Conservation (phyloP, 2,797 vertebrate genomes). For the Lithobates pipiens region DNA sequence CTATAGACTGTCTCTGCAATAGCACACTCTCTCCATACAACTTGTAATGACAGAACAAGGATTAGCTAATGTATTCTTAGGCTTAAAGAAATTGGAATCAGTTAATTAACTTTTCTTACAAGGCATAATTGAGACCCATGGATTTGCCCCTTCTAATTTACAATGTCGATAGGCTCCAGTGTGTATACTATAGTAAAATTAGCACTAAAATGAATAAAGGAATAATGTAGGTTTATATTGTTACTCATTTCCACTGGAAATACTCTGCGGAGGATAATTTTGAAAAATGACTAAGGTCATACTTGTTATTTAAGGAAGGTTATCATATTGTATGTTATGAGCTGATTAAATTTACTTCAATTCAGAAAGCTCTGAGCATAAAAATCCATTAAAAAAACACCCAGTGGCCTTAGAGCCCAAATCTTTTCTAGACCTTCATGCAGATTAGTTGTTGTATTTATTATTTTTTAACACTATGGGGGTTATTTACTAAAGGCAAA, state of each 20-base stretch:
- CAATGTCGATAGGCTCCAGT: slow-evolving; percentile 32
- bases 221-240: slow-evolving; percentile 36
- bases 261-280: slow-evolving; percentile 33
- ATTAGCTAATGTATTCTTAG: slow-evolving; percentile 14
- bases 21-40: not conserved
- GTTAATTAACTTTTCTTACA: slow-evolving; percentile 51
- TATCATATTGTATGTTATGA: slow-evolving; percentile 34
- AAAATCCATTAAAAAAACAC: slow-evolving; percentile 31
- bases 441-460: slow-evolving; percentile 1
- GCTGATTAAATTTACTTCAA: slow-evolving; percentile 38
- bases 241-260: slow-evolving; percentile 45
- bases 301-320: slow-evolving; percentile 40
- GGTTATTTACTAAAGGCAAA: too few species aligned
- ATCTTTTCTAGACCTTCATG: not conserved
- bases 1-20: not conserved
- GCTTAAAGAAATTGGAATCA: slow-evolving; percentile 32
- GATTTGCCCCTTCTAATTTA: slow-evolving; percentile 50
- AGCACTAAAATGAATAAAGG: slow-evolving; percentile 33
- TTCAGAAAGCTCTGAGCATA: slow-evolving; percentile 26
- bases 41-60: not conserved
- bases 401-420: slow-evolving; percentile 14
- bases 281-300: slow-evolving; percentile 33
- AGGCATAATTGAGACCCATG: slow-evolving; percentile 40
- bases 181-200: slow-evolving; percentile 39
- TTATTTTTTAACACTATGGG: slow-evolving; percentile 1